Conservation (phyloP, 1,140 invertebrate genomes). For the Sminthurides bifidus region DNA sequence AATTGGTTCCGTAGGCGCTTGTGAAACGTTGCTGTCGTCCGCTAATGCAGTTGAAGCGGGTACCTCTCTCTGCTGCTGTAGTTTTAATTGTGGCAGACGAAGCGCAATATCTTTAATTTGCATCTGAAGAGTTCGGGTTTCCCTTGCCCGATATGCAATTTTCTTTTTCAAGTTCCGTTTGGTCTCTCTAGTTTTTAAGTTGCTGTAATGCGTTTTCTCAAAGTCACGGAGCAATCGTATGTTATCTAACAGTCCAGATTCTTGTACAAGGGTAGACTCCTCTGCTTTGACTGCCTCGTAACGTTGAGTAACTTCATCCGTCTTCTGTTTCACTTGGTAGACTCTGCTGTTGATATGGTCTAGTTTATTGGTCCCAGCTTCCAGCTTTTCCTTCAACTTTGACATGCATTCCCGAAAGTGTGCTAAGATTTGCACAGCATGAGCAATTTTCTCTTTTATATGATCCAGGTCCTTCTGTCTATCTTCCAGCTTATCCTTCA, state of each 20-base stretch:
- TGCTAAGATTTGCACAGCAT: slow-evolving; percentile 21
- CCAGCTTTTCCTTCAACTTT: background rate
- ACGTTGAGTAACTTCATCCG: background rate
- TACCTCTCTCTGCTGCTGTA: no score
- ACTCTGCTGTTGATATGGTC: slow-evolving; percentile 5
- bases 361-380: background rate
- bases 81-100: background rate
- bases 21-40: no score
- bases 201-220: slow-evolving; percentile 11
- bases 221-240: slow-evolving; percentile 11
- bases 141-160: background rate
- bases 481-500: slow-evolving; percentile 17
- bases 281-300: slow-evolving; percentile 2
- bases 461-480: slow-evolving; percentile 15
- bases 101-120: slow-evolving; percentile 1
- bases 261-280: background rate
- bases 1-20: no score
- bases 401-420: slow-evolving; percentile 15
- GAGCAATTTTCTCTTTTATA: slow-evolving; percentile 20
- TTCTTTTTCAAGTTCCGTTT: slow-evolving; percentile 4
- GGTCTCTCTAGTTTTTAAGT: slow-evolving; percentile 2
- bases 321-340: background rate
- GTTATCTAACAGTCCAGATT: slow-evolving; percentile 19
- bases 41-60: no score
- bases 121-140: background rate